A percentile compares a stretch with the other conserved stretches of the same genome.
Conservation (phyloP, 2,797 vertebrate species). For the Notamacropus eugenii region DNA sequence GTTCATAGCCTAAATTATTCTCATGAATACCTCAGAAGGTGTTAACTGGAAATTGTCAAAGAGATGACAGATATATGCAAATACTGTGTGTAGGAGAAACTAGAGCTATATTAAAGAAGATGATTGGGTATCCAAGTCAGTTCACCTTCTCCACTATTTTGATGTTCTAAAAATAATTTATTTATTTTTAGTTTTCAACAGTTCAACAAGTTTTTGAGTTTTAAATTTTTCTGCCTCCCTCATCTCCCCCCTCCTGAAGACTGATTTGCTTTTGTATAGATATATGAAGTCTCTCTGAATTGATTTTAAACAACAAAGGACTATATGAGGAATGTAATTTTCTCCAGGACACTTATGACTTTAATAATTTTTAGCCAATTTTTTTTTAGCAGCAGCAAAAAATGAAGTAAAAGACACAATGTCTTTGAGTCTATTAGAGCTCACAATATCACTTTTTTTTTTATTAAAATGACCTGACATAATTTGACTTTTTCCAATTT, state of each 20-base stretch:
- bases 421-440: neutral
- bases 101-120: neutral
- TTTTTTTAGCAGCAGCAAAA: neutral
- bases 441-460: conserved; percentile 39
- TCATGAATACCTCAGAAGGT: neutral
- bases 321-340: neutral
- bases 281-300: no score
- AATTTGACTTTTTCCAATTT: conserved; percentile 55
- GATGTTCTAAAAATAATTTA: neutral
- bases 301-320: neutral
- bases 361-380: neutral
- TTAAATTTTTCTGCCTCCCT: no score
- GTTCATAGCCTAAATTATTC: neutral
- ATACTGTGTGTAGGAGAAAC: neutral
- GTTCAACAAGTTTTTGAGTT: no score
- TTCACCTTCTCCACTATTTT: neutral
- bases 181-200: no score
- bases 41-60: neutral
- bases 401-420: neutral
- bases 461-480: conserved; percentile 34
- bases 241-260: no score
- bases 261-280: neutral
- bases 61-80: neutral
- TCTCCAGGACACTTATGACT: neutral
- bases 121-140: neutral